Conservation (phyloP, 1,140 invertebrate genomes). For the Teleogryllus occipitalis region DNA sequence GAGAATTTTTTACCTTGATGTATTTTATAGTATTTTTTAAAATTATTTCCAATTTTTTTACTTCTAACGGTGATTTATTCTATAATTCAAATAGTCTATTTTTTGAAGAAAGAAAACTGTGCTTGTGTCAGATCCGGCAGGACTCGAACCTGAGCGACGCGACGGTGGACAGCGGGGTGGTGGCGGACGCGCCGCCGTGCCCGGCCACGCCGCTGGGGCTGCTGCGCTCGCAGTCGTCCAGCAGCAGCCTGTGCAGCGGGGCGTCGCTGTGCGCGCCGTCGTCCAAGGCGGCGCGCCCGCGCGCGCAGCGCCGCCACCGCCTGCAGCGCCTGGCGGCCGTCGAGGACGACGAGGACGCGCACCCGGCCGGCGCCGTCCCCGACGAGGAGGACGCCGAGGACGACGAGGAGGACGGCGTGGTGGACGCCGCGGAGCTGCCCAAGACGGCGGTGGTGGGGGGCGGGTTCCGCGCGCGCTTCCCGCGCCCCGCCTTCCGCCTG, state of each 20-base stretch:
- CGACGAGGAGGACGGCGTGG: neutral
- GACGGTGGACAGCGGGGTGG: constrained; percentile 19
- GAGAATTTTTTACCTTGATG: too few species aligned
- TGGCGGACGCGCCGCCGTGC: constrained; percentile 23
- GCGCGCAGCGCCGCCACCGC: constrained; percentile 8
- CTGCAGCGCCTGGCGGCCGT: constrained; percentile 21
- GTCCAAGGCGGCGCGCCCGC: neutral
- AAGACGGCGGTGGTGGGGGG: neutral
- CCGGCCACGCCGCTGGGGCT: constrained; percentile 8
- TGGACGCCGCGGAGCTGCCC: neutral
- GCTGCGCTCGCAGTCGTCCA: neutral
- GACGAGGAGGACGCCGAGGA: neutral
- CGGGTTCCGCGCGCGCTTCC: neutral
- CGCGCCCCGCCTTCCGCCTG: neutral
- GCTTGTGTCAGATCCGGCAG: neutral
- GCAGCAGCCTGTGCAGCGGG: neutral
- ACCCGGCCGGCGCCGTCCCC: neutral
- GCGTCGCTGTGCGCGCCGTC: neutral
- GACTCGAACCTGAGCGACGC: constrained; percentile 15
- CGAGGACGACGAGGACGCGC: constrained; percentile 18
- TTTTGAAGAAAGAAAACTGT: too few species aligned
- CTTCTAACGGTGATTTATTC: too few species aligned
- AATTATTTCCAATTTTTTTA: too few species aligned
- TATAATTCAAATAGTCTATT: too few species aligned
- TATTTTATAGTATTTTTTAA: too few species aligned